These are phyloP conservation scores for human (Homo sapiens) DNA, from an alignment of 2,113 vertebrate genomes.

Conservation along the genomic window DNA sequence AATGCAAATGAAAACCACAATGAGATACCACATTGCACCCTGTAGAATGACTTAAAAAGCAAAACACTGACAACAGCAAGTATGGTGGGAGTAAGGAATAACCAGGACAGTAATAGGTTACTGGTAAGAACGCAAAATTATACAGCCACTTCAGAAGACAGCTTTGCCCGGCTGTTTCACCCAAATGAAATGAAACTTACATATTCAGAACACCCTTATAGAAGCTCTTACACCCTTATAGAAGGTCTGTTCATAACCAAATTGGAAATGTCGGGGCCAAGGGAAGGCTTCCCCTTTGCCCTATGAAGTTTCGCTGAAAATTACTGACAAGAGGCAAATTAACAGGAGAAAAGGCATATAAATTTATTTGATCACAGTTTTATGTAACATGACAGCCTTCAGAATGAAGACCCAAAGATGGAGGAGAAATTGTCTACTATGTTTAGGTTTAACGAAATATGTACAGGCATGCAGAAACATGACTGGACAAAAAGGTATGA, in stretches of 20 bases:
- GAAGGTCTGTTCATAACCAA: constrained; percentile 3
- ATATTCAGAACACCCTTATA: not conserved
- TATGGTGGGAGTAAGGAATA: not conserved
- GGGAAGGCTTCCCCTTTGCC: not conserved
- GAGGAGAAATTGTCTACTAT: not conserved
- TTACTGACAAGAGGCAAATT: not conserved
- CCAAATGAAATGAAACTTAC: not conserved
- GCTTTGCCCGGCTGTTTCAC: not conserved
- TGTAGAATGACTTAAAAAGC: not conserved
- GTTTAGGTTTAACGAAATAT: not conserved
- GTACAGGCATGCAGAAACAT: not conserved
- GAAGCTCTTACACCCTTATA: not conserved
- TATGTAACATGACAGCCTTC: not conserved
- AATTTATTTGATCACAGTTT: not conserved
- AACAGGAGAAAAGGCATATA: not conserved
- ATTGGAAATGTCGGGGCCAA: not conserved
- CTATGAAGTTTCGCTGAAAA: not conserved
- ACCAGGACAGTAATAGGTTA: not conserved
- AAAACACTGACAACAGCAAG: not conserved
- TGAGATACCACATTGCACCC: not conserved
- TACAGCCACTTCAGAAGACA: not conserved
- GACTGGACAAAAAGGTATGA: not conserved
- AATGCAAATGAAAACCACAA: not conserved
- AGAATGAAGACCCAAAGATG: not conserved
- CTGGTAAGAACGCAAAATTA: not conserved